Conservation (phyloP, 1,140 invertebrate species). For the Physella acuta region DNA sequence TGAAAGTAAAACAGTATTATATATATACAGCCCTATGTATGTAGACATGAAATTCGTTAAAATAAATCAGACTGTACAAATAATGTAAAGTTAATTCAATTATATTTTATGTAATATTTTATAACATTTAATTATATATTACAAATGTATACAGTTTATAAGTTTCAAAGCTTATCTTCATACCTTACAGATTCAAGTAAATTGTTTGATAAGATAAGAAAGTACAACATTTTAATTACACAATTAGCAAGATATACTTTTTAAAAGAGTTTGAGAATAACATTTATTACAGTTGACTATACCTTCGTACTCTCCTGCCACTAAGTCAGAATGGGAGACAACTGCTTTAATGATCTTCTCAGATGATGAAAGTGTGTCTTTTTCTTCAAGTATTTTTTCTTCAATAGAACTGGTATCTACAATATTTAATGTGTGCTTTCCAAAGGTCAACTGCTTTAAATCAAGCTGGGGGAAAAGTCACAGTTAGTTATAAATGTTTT, state of each 20-base stretch:
- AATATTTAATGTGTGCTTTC: neutral
- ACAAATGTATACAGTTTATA: no score
- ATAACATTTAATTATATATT: no score
- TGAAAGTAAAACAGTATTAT: constrained; percentile 70
- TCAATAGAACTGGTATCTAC: constrained; percentile 5
- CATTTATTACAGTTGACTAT: constrained; percentile 32
- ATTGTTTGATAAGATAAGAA: no score
- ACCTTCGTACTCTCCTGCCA: constrained; percentile 72
- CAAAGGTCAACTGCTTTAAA: neutral
- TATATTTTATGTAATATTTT: no score
- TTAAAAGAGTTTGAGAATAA: no score
- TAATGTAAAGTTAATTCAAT: no score
- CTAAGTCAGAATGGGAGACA: constrained; percentile 73
- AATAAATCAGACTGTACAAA: no score
- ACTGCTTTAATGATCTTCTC: constrained; percentile 64
- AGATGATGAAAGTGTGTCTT: neutral
- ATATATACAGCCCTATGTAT: constrained; percentile 28
- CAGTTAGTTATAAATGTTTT: no score
- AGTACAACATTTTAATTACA: no score
- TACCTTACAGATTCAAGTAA: no score
- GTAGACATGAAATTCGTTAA: constrained; percentile 24
- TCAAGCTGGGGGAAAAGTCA: neutral
- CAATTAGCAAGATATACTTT: no score
- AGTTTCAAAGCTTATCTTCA: neutral
- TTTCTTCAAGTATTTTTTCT: neutral